A percentile compares a stretch with the other conserved stretches of the same genome.
phyloP scores from a whole-genome alignment of 1,140 invertebrate species.

The Diabrotica virgifera region DNA sequence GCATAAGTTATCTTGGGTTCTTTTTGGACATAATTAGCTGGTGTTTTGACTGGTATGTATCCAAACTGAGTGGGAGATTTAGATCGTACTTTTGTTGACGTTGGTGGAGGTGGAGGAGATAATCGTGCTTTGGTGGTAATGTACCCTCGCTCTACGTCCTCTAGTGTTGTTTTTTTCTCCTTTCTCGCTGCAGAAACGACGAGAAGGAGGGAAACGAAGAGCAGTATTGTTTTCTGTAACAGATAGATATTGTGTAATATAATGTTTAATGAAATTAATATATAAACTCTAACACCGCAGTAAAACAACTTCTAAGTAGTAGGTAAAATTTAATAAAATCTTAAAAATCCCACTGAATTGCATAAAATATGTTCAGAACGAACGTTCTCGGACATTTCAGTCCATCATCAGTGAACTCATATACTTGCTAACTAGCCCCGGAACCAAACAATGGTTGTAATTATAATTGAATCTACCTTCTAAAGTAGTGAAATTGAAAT shows the following conservation, averaged over 20 bases:
- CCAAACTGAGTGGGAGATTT: conserved; percentile 35
- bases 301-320: no score
- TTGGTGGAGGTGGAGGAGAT: conserved; percentile 9
- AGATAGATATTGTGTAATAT: neutral
- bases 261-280: neutral
- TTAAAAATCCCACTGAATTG: no score
- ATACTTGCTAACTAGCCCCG: no score
- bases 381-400: no score
- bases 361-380: no score
- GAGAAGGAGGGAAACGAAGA: conserved; percentile 15
- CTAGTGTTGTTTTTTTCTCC: conserved; percentile 34
- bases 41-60: conserved; percentile 35
- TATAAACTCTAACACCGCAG: no score
- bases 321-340: no score
- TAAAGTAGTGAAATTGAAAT: no score
- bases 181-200: conserved; percentile 19
- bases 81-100: conserved; percentile 9
- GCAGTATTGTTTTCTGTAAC: conserved; percentile 23
- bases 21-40: conserved; percentile 30
- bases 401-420: no score
- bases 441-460: no score
- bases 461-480: no score
- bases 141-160: conserved; percentile 40
- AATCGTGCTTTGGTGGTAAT: conserved; percentile 16
- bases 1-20: conserved; percentile 29